These are phyloP conservation scores for Manis javanica DNA, from an alignment of 2,797 vertebrate species.

Conservation along the genomic window DNA sequence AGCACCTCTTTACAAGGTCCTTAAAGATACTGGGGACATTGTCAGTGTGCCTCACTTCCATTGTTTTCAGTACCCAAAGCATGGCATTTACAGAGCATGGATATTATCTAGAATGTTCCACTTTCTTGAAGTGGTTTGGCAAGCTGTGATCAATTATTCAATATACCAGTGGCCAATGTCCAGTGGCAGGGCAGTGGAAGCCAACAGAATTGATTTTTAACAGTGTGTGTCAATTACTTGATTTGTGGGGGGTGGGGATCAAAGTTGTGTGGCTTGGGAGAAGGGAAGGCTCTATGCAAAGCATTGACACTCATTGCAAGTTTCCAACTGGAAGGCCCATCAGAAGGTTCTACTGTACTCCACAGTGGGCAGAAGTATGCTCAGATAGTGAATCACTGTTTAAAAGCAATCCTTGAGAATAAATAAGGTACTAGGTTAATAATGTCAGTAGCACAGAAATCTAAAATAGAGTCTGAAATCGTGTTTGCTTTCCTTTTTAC, in stretches of 20 bases:
- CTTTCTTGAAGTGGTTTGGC: not conserved
- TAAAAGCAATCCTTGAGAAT: conserved; percentile 59
- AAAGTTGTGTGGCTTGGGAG: not conserved
- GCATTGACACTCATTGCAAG: not conserved
- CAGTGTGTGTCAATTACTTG: not conserved
- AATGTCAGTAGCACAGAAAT: conserved; percentile 80
- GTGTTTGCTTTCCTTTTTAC: not conserved
- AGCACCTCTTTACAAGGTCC: not conserved
- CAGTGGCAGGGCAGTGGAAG: not conserved
- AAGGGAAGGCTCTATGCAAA: not conserved
- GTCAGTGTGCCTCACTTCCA: not conserved
- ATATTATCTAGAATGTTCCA: not conserved
- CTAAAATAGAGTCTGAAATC: conserved; percentile 75
- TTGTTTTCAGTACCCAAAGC: not conserved
- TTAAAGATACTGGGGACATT: not conserved
- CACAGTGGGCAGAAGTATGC: not conserved
- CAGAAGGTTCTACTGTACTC: not conserved
- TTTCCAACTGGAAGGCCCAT: not conserved
- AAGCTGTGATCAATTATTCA: not conserved
- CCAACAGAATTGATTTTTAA: not conserved
- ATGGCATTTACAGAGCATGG: not conserved
- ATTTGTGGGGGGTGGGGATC: not conserved
- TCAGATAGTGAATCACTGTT: not conserved
- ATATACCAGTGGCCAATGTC: too few relatives aligned
- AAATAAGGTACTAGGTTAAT: conserved; percentile 84